Percentiles rank a stretch among this genome's conserved stretches.
Evolutionary conservation across 2,888 invertebrate genomes (phyloP).

Genomic region (Plagiodera versicolora): DNA sequence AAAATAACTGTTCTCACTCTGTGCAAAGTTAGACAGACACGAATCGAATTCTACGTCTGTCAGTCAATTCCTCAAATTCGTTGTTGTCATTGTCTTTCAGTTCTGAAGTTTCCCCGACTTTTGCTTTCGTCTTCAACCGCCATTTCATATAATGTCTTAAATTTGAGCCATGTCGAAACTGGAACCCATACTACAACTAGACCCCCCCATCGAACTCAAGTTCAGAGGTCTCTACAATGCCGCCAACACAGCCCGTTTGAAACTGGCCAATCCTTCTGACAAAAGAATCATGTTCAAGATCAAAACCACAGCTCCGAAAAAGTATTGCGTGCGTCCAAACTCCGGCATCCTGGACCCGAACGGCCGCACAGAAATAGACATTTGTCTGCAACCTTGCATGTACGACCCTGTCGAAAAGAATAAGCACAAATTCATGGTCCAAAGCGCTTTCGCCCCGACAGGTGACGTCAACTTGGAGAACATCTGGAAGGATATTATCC

Average conservation of each 20-base stretch:
- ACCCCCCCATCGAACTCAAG: slow-evolving; percentile 84
- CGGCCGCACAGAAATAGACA: slow-evolving; percentile 78
- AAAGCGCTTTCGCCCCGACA: slow-evolving; percentile 87
- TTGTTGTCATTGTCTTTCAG: not conserved
- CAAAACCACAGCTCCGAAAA: slow-evolving; percentile 32
- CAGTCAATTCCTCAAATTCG: not conserved
- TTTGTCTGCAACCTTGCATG: slow-evolving; percentile 94
- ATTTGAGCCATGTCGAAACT: slow-evolving; percentile 63
- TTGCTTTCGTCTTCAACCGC: not conserved
- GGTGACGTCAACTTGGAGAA: slow-evolving; percentile 63
- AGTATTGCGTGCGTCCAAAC: slow-evolving; percentile 35
- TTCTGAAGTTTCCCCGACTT: not conserved
- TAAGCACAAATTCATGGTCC: slow-evolving; percentile 99
- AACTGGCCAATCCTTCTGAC: slow-evolving; percentile 84
- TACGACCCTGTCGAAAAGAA: slow-evolving; percentile 92
- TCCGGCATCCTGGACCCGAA: slow-evolving; percentile 69
- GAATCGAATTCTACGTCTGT: no score
- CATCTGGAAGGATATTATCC: slow-evolving; percentile 84
- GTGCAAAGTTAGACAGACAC: no score
- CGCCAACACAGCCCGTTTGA: slow-evolving; percentile 85
- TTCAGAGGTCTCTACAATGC: slow-evolving; percentile 86
- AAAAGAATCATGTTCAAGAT: slow-evolving; percentile 92
- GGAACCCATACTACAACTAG: slow-evolving; percentile 81
- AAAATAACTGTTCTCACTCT: no score
- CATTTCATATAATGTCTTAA: slow-evolving; percentile 9